Base-by-base conservation (phyloP, 2,888 invertebrate genomes). In the Cryptosula pallasiana region DNA sequence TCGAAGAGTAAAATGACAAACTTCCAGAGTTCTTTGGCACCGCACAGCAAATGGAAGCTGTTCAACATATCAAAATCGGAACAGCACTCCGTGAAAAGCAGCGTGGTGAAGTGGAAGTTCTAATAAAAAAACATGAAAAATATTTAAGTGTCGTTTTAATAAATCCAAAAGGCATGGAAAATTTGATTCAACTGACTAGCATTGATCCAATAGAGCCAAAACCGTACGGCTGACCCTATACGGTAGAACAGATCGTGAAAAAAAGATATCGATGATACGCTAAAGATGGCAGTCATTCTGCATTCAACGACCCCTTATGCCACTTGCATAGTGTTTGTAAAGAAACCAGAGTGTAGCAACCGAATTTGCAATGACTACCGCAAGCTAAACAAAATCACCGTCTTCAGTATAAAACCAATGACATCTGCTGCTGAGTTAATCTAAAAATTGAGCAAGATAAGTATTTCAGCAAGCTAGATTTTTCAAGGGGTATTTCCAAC, bases 361-460 rank as follows among this genome's bases (percentile, higher is more conserved):
- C 55, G 76, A 27, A 36, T 76, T 13, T 76, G 76, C 69, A 71
- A 73, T 0, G 76, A 77, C 69, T 78, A 71, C 35, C 34, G 75
- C 0, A 32, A 63, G 27, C 58, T 78, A 78, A 77, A 55, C 57
- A 5, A 0, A 27, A 54, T 73, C n/a, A 70, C 73, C 0, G 69
- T 69, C 35, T 29, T 27, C n/a, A n/a, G n/a, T n/a, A n/a, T n/a
- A n/a, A n/a, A n/a, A n/a, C n/a, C n/a, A n/a, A n/a, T n/a, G n/a
- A n/a, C n/a, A n/a, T n/a, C n/a, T n/a, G n/a, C n/a, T n/a, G n/a
- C n/a, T n/a, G n/a, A n/a, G n/a, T n/a, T n/a, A n/a, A n/a, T n/a
- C n/a, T n/a, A n/a, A n/a, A n/a, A n/a, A n/a, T n/a, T n/a, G n/a
- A n/a, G n/a, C n/a, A n/a, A n/a, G n/a, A n/a, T n/a, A n/a, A n/a